Conservation (phyloP, 2,797 vertebrate genomes). For the Trichosurus vulpecula region DNA sequence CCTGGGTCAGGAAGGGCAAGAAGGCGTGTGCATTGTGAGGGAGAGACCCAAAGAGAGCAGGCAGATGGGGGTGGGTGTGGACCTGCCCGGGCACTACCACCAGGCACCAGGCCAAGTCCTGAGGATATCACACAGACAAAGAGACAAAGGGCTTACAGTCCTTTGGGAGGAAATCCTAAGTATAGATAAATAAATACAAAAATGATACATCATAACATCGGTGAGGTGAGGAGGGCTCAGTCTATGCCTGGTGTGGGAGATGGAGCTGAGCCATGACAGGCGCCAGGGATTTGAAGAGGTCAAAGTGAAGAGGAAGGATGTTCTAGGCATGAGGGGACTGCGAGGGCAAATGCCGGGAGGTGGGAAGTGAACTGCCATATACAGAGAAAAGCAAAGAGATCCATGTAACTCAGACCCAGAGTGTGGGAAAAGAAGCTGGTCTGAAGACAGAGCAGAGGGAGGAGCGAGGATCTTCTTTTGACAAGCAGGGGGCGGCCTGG, state of each 20-base stretch:
- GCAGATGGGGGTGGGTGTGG: background rate
- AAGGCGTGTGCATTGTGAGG: background rate
- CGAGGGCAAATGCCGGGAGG: background rate
- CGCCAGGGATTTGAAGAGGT: too few relatives aligned
- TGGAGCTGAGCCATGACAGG: background rate
- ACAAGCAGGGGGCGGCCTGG: too few relatives aligned
- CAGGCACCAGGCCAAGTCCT: background rate
- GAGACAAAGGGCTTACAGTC: background rate
- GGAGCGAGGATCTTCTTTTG: too few relatives aligned
- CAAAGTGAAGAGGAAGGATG: background rate
- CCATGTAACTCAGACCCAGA: too few relatives aligned
- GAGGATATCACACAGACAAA: too few relatives aligned
- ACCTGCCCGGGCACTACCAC: fast-evolving
- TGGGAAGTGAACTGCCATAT: background rate
- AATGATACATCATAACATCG: fast-evolving
- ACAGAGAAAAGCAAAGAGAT: too few relatives aligned
- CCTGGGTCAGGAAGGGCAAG: too few relatives aligned
- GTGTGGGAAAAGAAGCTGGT: background rate
- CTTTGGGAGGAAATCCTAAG: background rate
- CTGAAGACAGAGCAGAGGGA: fast-evolving
- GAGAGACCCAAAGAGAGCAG: background rate
- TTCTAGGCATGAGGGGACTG: background rate
- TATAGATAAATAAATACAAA: background rate
- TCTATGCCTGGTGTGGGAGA: background rate
- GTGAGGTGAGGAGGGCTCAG: background rate